Base-by-base conservation (phyloP, 2,888 invertebrate genomes). In the Smittia aterrima region DNA sequence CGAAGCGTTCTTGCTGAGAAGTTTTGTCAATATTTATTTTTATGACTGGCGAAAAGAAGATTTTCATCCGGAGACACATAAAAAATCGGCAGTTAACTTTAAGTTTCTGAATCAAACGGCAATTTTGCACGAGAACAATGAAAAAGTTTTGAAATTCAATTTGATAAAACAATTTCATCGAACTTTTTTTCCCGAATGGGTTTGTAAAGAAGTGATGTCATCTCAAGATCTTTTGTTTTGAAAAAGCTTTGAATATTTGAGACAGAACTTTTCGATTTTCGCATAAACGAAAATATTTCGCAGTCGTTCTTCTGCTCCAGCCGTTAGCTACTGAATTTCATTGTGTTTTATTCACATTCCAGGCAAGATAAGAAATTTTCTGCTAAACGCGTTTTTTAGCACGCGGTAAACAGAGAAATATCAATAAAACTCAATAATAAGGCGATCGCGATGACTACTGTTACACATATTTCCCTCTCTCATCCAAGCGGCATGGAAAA, bases 331-430 rank as follows among this genome's bases (percentile, higher is more conserved):
- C 70, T 70, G 70, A 70, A 70, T 70, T 54, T 70, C 58, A 70
- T 70, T 70, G 70, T 70, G 70, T 70, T 70, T 70, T 54, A 70
- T 70, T 53, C 70, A 32, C 53, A 70, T 70, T 53, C 70, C 70
- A 53, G n/a, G 13, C n/a, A 7, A 9, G 58, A 58, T 58, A 22
- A 18, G 58, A 58, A 58, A 58, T 58, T 58, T 18, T 22, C 9
- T 22, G 18, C 58, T 58, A 58, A 58, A 58, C 27, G 18, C 64
- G 64, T 32, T 27, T 25, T 41, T 47, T 24, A 67, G 67, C 67
- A 67, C 67, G 67, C 67, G 67, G 67, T 67, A 24, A 67, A 11
- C 11, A 66, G 38, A 40, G 32, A 66, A 66, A 66, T 66, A 66
- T 66, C 66, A 66, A 66, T 66, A 66, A 66, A 66, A 66, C 20